phyloP scores from a whole-genome alignment of 2,113 vertebrate genomes.

The Probosciger aterrimus region DNA sequence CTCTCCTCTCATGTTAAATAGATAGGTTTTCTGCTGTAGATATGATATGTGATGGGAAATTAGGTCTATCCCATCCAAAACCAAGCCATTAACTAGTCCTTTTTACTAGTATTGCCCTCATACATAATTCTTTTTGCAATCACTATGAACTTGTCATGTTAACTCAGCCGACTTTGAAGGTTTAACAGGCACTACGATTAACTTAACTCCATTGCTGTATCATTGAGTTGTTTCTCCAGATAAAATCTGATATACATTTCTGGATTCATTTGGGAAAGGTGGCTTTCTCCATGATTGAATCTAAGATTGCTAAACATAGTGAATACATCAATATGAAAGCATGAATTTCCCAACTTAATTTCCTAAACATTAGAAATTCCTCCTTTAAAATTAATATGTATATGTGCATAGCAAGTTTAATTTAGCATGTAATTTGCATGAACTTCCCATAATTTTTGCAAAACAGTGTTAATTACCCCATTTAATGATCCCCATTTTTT shows the following conservation, averaged over 20 bases:
- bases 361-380: neutral
- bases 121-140: neutral
- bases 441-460: conserved; percentile 51
- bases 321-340: neutral
- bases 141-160: neutral
- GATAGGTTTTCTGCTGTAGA: neutral
- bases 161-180: neutral
- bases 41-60: neutral
- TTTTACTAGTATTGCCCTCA: neutral
- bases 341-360: neutral
- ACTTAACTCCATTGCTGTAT: neutral
- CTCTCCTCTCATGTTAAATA: neutral
- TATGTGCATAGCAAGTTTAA: neutral
- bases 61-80: neutral
- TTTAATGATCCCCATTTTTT: neutral
- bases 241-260: neutral
- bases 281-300: neutral
- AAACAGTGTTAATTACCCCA: conserved; percentile 38
- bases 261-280: neutral
- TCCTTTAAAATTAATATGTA: neutral
- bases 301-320: neutral
- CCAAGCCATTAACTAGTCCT: neutral
- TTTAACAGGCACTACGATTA: neutral
- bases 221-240: neutral
- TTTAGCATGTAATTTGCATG: conserved; percentile 39